Conservation (phyloP, 1,140 invertebrate genomes). For the Hyphantria cunea region DNA sequence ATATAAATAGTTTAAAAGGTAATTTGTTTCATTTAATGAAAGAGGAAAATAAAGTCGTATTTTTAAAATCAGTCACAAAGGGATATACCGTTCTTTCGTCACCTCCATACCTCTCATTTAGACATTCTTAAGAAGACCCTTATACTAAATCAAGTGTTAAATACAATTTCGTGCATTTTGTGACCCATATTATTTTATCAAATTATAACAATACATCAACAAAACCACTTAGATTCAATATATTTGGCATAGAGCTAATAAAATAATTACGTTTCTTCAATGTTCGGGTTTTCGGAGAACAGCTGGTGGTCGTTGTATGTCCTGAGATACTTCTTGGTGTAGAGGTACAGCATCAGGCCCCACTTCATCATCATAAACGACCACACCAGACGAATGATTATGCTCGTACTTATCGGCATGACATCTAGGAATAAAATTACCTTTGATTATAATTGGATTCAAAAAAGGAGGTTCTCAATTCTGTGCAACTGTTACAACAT, state of each 20-base stretch:
- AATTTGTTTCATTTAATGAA: too few species aligned
- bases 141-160: too few species aligned
- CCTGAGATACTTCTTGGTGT: conserved; percentile 60
- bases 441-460: neutral
- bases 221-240: conserved; percentile 26
- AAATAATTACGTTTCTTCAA: conserved; percentile 63
- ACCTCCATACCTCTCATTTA: too few species aligned
- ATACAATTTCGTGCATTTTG: too few species aligned
- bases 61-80: too few species aligned
- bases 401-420: conserved; percentile 59
- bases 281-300: conserved; percentile 69
- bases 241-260: conserved; percentile 15
- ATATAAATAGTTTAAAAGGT: too few species aligned
- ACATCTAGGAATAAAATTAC: conserved; percentile 50
- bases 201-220: neutral
- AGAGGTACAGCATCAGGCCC: conserved; percentile 59
- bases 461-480: too few species aligned
- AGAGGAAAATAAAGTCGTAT: too few species aligned
- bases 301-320: conserved; percentile 72
- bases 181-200: too few species aligned
- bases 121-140: too few species aligned
- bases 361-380: conserved; percentile 75
- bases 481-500: too few species aligned
- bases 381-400: conserved; percentile 64
- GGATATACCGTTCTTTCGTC: too few species aligned